Evolutionary conservation across 2,113 vertebrate genomes (phyloP), one percentile per base, ranked within the genome.

Genomic region (Struthio camelus): DNA sequence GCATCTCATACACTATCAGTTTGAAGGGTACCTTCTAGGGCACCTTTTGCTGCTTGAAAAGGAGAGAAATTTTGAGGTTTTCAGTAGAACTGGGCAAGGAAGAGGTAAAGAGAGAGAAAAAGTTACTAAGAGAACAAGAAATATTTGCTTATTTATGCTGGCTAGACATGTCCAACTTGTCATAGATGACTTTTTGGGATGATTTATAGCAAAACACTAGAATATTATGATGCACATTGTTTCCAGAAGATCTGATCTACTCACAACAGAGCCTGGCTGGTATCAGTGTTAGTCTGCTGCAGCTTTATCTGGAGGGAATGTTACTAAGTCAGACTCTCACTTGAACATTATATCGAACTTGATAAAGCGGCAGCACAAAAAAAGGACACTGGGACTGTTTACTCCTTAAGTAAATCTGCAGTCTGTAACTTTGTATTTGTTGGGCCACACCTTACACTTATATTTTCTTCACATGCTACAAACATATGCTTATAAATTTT

Each of bases 391-490:
- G 32, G 30, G n/a, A 67, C 42, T 66, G 80, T 87, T 85, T 94
- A 67, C 77, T 94, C 79, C 73, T 94, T 69, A 32, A 76, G 84
- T 76, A 96, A 87, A 92, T 94, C 84, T 69, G 67, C 71, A 93
- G 81, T 36, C 25, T 86, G 67, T 72, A 89, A 87, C 66, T 64
- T 92, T 91, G 46, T 88, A 69, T 93, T 81, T 94, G 87, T 80
- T 96, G 94, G 91, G 85, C 91, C 66, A 94, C 78, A 85, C 79
- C 70, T 94, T 95, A 80, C 73, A 77, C 77, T 67, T 77, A 91
- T 22, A 6, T 95, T 97, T 87, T 46, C 73, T 42, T 96, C 51
- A 93, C 28, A 93, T 15, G 11, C 28, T 76, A 14, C n/a, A 89
- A 51, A 88, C 51, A 56, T 0, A 10, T 13, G 56, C 10, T 85